Evolutionary conservation across 2,113 vertebrate genomes (phyloP).

Genomic region (Epinephelus lanceolatus): DNA sequence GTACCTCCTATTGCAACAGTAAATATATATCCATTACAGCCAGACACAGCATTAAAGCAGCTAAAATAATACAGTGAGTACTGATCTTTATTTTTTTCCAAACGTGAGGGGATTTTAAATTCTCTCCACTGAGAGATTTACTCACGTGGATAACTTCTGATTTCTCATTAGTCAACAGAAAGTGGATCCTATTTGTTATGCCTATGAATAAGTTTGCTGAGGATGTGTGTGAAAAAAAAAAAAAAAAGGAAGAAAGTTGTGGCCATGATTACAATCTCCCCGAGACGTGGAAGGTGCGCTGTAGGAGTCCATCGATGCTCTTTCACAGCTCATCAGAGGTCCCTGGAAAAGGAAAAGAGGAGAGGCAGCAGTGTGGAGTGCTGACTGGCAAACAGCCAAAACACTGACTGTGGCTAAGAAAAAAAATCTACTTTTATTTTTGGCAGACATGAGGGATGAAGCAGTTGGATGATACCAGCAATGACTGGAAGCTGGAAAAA

Average conservation of each 20-base stretch:
- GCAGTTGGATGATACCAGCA: constrained; percentile 37
- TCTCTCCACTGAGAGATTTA: constrained; percentile 15
- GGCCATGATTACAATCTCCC: constrained; percentile 44
- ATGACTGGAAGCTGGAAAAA: constrained; percentile 35
- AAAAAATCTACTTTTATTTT: constrained; percentile 33
- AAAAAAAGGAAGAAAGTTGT: background rate
- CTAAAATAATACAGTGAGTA: background rate
- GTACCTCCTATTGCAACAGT: background rate
- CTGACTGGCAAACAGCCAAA: constrained; percentile 63
- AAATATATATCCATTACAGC: background rate
- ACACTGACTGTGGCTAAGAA: constrained; percentile 29
- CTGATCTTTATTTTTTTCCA: background rate
- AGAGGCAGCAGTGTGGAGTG: constrained; percentile 39
- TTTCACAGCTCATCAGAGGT: constrained; percentile 60
- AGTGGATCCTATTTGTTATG: constrained; percentile 34
- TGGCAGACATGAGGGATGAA: constrained; percentile 46
- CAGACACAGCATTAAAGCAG: background rate
- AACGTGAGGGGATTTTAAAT: constrained; percentile 11
- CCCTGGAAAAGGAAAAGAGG: constrained; percentile 26
- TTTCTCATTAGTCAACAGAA: constrained; percentile 40
- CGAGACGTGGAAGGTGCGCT: constrained; percentile 41
- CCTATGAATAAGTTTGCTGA: constrained; percentile 34
- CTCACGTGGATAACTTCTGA: constrained; percentile 35
- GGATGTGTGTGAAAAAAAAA: background rate
- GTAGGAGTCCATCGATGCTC: constrained; percentile 52